Base-by-base conservation (phyloP, 2,888 invertebrate genomes). In the Agrotis ipsilon region DNA sequence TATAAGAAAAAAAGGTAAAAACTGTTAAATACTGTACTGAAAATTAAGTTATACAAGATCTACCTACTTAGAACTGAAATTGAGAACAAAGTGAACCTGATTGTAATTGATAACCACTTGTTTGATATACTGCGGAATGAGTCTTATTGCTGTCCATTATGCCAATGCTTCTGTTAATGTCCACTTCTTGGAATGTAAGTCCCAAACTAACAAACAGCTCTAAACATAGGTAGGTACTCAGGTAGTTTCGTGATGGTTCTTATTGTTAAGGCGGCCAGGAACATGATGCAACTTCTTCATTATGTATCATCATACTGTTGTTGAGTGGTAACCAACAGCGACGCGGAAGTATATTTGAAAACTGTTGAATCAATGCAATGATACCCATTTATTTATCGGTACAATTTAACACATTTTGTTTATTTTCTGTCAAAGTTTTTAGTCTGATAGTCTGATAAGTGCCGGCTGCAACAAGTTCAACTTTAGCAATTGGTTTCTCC, bases 401-500 rank as follows among this genome's bases (percentile, higher is more conserved):
- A 49, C 19, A 43, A 21, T 48, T 49, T 49, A 54, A 18, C n/a
- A 54, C 16, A 55, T 21, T 59, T 39, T 63, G 39, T 27, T 39
- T 57, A 4, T 13, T 58, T 57, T 45, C 45, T 73, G 64, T 32
- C 51, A 63, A 81, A 66, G 62, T 78, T 77, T 54, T 77, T 61
- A 54, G 24, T 18, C 27, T 68, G n/a, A 81, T 61, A 54, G 24
- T 18, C 27, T 68, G n/a, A 81, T 39, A 51, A 57, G 43, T 46
- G 69, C 85, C 78, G 83, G 78, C 72, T 74, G 73, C 69, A 72
- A 69, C 70, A 68, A 80, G 74, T 79, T 85, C 73, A 68, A 77
- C 65, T 74, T 77, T 70, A 78, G 65, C 77, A 68, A 80, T 79
- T 66, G 65, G 67, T 72, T 81, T 80, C 61, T 72, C 86, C 60